Base-by-base conservation (phyloP, 2,888 invertebrate species). In the Cantharis lateralis region DNA sequence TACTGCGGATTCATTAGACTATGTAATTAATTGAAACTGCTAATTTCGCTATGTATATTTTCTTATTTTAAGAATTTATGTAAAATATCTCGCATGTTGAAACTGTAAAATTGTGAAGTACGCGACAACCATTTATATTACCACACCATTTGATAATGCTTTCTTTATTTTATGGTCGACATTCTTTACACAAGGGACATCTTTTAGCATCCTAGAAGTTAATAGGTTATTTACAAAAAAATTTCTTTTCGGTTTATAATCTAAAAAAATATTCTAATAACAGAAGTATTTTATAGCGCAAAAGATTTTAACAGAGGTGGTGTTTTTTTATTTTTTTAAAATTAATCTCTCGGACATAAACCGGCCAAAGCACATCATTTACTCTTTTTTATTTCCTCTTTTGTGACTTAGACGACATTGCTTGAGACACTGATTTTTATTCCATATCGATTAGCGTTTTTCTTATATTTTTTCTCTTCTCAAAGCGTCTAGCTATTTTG, bases 1-100 rank as follows among this genome's bases (percentile, higher is more conserved):
- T 77, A 75, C 75, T 62, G 64, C 63, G 26, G 15, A 61, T 71
- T 70, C 76, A 79, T 79, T 79, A 78, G 16, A 75, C 48, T 70
- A 71, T 62, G 66, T 70, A 70, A 70, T 77, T 77, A 79, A 75
- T 75, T 77, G 70, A 70, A 74, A 74, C 76, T 74, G 66, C 75
- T 72, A 68, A 75, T 70, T 75, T 62, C 66, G 24, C 72, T 62
- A 48, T 48, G 63, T 28, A 71, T 71, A 62, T 62, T 71, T 71
- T 15, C 32, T n/a, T 62, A 15, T 24, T 68, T 24, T 26, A n/a
- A 62, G 18, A 70, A 70, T 70, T 61, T 62, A 70, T 70, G 18
- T n/a, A 61, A 24, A 61, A 62, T 70, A 61, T 70, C 20, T 70
- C 18, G 62, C 61, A 71, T 15, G 24, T 24, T 62, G 10, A 69